phyloP scores from a whole-genome alignment of 1,140 invertebrate species.

The Leguminivora glycinivorella region DNA sequence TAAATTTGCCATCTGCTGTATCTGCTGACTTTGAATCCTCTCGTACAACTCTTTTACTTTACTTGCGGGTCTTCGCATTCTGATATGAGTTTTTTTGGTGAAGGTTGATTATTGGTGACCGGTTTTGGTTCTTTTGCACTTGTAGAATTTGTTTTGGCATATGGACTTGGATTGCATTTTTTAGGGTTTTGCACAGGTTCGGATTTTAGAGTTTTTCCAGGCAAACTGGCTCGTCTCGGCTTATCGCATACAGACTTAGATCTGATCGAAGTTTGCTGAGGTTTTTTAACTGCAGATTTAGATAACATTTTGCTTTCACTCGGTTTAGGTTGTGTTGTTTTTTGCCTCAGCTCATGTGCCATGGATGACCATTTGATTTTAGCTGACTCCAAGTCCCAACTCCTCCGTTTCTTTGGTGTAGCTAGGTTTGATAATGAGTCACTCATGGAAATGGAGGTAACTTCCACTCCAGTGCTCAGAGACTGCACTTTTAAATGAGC shows the following conservation, averaged over 20 bases:
- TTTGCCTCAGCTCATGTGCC: slow-evolving; percentile 63
- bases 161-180: background rate
- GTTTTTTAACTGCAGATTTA: slow-evolving; percentile 41
- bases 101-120: slow-evolving; percentile 29
- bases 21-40: slow-evolving; percentile 81
- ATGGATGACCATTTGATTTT: slow-evolving; percentile 71
- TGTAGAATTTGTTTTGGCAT: slow-evolving; percentile 18
- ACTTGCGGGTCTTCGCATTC: slow-evolving; percentile 63
- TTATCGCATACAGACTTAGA: slow-evolving; percentile 50
- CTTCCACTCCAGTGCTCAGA: slow-evolving; percentile 67
- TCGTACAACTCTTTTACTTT: slow-evolving; percentile 67
- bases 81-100: slow-evolving; percentile 35
- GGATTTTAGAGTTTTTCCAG: slow-evolving; percentile 47
- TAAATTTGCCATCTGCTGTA: slow-evolving; percentile 80
- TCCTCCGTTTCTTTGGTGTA: slow-evolving; percentile 66
- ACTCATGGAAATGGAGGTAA: slow-evolving; percentile 76
- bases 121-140: slow-evolving; percentile 32
- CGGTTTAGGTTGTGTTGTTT: slow-evolving; percentile 44
- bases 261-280: slow-evolving; percentile 35
- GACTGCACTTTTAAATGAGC: slow-evolving; percentile 80
- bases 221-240: slow-evolving; percentile 34
- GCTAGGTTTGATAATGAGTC: slow-evolving; percentile 62
- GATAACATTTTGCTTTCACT: slow-evolving; percentile 35
- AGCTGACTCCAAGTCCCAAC: slow-evolving; percentile 77
- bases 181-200: slow-evolving; percentile 43